A percentile compares a stretch with the other conserved stretches of the same genome.
Evolutionary conservation across 2,888 invertebrate species (phyloP).

Genomic region (Hydriomena furcata): DNA sequence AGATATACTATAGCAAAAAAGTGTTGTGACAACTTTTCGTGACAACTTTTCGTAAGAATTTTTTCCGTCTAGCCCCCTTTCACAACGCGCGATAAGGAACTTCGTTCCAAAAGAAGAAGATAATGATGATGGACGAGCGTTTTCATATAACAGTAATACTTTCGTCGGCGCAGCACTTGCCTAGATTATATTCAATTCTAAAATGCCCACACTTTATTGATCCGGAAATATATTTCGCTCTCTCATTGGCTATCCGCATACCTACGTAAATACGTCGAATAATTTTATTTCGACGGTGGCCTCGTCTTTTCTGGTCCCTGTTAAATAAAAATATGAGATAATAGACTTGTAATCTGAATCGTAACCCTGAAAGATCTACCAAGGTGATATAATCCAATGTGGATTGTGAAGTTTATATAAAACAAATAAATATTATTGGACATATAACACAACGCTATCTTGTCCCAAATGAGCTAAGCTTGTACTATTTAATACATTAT

Average conservation of each 20-base stretch:
- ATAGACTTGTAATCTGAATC: constrained; percentile 10
- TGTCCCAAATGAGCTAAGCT: too few relatives aligned
- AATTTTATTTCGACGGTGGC: constrained; percentile 21
- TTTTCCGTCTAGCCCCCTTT: too few relatives aligned
- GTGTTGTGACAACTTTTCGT: too few relatives aligned
- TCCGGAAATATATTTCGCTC: constrained; percentile 25
- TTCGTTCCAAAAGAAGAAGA: too few relatives aligned
- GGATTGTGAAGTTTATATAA: not conserved
- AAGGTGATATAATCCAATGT: constrained; percentile 14
- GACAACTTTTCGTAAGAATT: too few relatives aligned
- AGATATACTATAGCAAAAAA: too few relatives aligned
- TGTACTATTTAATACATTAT: too few relatives aligned
- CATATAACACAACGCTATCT: too few relatives aligned
- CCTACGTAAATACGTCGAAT: constrained; percentile 24
- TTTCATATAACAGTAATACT: constrained; percentile 9
- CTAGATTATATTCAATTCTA: constrained; percentile 12
- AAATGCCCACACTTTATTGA: constrained; percentile 22
- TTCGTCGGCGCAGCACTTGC: constrained; percentile 14
- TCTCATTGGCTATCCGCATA: constrained; percentile 20
- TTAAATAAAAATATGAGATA: constrained; percentile 28
- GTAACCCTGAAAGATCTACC: constrained; percentile 1
- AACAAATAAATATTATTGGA: too few relatives aligned
- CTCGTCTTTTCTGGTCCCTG: constrained; percentile 29
- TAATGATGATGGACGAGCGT: too few relatives aligned
- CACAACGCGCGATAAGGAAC: too few relatives aligned